Conservation (phyloP, 1,140 invertebrate species). For the Micrasema minimum region DNA sequence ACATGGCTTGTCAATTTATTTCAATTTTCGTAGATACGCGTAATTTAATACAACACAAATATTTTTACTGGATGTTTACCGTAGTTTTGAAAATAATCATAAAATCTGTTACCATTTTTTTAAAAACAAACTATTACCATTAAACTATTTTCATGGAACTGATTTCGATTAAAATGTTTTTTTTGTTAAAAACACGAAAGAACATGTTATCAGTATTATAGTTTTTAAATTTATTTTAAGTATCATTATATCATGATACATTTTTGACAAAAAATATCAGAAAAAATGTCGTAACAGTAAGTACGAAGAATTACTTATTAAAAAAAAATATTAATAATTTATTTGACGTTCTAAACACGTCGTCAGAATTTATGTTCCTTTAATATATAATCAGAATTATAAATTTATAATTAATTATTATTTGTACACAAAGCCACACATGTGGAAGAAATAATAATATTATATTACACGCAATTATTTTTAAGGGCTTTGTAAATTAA, state of each 20-base stretch:
- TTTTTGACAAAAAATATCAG: conserved; percentile 12
- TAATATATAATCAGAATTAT: conserved; percentile 26
- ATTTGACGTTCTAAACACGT: conserved; percentile 24
- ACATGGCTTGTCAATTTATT: too few species aligned
- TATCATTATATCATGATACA: background rate
- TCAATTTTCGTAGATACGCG: too few species aligned
- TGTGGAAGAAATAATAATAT: conserved; percentile 36
- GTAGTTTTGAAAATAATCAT: background rate
- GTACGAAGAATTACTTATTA: background rate
- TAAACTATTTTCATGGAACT: background rate
- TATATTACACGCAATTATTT: conserved; percentile 46
- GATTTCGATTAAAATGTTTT: background rate
- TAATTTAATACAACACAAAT: too few species aligned
- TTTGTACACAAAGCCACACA: conserved; percentile 25
- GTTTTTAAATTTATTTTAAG: background rate
- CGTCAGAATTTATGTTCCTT: conserved; percentile 51
- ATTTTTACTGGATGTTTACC: too few species aligned
- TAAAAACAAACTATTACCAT: background rate
- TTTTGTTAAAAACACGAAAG: too few species aligned
- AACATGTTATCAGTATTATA: conserved; percentile 31
- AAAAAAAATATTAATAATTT: conserved; percentile 33
- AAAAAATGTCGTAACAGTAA: background rate
- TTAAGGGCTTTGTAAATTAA: conserved; percentile 55
- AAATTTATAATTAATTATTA: conserved; percentile 27
- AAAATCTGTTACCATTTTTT: background rate